Evolutionary conservation across 2,797 vertebrate genomes (phyloP).

Genomic region (Gymnothorax javanicus): DNA sequence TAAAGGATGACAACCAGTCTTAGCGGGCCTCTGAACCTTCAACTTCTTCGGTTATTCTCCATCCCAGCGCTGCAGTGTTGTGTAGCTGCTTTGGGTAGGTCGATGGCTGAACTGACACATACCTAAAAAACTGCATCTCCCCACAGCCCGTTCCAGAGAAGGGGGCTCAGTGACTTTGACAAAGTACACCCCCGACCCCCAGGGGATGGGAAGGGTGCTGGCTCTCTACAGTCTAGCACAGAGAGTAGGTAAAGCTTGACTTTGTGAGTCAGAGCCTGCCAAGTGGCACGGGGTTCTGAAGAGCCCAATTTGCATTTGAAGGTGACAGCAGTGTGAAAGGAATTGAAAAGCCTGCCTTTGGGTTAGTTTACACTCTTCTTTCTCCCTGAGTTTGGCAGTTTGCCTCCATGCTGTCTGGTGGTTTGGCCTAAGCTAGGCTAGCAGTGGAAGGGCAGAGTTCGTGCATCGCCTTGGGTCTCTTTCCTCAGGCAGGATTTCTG

Average conservation of each 20-base stretch:
- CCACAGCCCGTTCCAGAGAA: neutral
- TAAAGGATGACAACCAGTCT: too few relatives aligned
- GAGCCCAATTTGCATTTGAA: neutral
- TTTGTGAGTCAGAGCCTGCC: neutral
- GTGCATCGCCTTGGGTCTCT: neutral
- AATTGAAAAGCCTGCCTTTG: neutral
- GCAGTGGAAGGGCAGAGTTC: neutral
- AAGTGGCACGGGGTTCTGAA: neutral
- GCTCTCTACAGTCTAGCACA: neutral
- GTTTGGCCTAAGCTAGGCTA: neutral
- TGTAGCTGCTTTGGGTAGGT: neutral
- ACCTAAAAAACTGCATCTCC: neutral
- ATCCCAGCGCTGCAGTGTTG: neutral
- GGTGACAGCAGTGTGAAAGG: neutral
- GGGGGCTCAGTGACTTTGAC: neutral
- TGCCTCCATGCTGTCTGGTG: neutral
- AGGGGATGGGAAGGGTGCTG: neutral
- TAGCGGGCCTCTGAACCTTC: neutral
- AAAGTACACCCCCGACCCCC: neutral
- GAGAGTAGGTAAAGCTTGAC: neutral
- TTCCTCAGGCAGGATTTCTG: too few relatives aligned
- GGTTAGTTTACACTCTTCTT: neutral
- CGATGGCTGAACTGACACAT: neutral
- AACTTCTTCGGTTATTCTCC: neutral
- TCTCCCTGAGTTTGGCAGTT: neutral